Evolutionary conservation across 1,140 invertebrate genomes (phyloP), one percentile per base, ranked within the genome.

Genomic region (Lasioglossum albipes): DNA sequence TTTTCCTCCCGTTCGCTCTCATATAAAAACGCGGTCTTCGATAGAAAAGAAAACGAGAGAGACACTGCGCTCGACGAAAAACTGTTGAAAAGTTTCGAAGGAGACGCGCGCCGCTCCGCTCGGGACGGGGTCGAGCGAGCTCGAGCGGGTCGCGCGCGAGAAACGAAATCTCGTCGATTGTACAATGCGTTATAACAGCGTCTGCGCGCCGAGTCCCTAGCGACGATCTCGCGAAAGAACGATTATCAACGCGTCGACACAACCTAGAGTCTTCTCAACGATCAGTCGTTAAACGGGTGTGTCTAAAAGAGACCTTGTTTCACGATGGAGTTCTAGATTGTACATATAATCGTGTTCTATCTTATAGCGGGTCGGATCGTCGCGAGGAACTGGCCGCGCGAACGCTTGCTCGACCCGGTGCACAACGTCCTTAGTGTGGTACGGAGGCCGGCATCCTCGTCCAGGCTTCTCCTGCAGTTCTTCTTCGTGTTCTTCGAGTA

Each of bases 361-460:
- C 1, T 49, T 3, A 49, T 12, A 12, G 45, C 45, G 45, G 13
- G 52, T 27, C 16, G 5, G 20, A 57, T 20, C 6, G 52, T 18
- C 52, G 52, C 16, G 52, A 20, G 16, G 20, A 57, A 57, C 52
- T 6, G 52, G 20, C 1, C 1, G 16, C 52, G 52, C 52, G 52
- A 6, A 6, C 6, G 16, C 6, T 20, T 7, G 52, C 5, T 57
- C 20, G 16, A 20, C 20, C 52, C 16, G 52, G 13, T 54, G 31
- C 27, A 31, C 57, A 31, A 72, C 49, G 20, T 66, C 16, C 54
- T 61, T 45, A 57, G 41, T 20, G 18, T 73, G 22, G 31, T 52
- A 73, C 31, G 27, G 22, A 79, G 69, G 76, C 69, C 69, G 69
- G 77, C 49, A 79, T 79, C 61, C 62, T 42, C 49, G 61, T 45